Base-by-base conservation (phyloP, 1,140 invertebrate genomes). In the Bilobella aurantiaca region DNA sequence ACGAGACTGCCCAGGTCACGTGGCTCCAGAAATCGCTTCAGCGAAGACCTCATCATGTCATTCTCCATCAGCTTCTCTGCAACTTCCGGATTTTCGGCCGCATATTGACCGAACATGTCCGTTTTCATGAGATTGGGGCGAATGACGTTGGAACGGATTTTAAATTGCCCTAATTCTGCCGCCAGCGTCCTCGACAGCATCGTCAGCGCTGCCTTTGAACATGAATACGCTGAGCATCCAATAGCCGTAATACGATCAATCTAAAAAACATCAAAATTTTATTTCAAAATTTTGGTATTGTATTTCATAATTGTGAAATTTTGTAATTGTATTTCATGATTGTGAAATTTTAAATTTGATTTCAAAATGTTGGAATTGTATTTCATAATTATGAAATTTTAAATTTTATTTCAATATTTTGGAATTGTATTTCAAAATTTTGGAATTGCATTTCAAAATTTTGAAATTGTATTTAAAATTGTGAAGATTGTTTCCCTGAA, bases 81-180 rank as follows among this genome's bases (percentile, higher is more conserved):
- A 12, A 3, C 8, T 58, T 58, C 57, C 2, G 57, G 57, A 58
- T 29, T 3, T 21, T 8, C 29, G 3, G 21, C 57, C 3, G 25
- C 25, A 3, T 3, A 14, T 29, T 58, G 12, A 3, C 2, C 5
- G 28, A 31, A 29, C 28, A 58, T 28, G 8, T 29, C 28, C 8
- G 57, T 58, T 29, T 29, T 58, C 57, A 58, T 58, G 3, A 28
- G 30, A 14, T 58, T 14, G 3, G 57, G 57, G 12, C 57, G 8
- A 29, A 93, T 89, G 66, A 84, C 82, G 77, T 96, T 96, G 0
- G 93, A 89, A 68, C 92, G 78, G 63, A 81, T 81, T 69, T 87
- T 83, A 78, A 90, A 89, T 0, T 58, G 29, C 3, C 25, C 65
- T 1, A 66, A 49, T 32, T 66, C 65, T 2, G 60, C 18, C 1